Conservation (phyloP, 2,797 vertebrate species). For the Hypotaenidia philippensis region DNA sequence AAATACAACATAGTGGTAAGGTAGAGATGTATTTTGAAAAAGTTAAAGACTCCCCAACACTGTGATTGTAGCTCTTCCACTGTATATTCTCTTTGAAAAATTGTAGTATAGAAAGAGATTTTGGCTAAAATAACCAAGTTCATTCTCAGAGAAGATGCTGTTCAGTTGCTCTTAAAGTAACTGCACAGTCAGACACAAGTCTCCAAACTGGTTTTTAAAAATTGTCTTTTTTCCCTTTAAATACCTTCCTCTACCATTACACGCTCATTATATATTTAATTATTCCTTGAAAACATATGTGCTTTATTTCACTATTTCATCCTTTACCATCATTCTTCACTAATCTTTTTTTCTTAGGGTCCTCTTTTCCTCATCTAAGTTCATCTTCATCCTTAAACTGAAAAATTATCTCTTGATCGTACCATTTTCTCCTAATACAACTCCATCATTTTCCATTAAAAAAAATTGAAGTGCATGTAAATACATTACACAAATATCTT, state of each 20-base stretch:
- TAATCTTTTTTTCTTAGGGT: not conserved
- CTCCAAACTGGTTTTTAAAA: not conserved
- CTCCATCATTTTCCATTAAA: not conserved
- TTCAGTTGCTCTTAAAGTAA: not conserved
- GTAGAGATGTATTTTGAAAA: not conserved
- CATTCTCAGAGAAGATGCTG: not conserved
- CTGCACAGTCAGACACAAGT: not conserved
- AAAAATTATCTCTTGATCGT: not conserved
- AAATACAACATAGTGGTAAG: not conserved
- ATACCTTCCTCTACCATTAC: not conserved
- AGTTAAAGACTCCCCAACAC: not conserved
- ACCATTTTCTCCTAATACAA: not conserved
- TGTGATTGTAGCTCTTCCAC: not conserved
- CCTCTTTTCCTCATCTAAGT: not conserved
- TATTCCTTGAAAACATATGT: not conserved
- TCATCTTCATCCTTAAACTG: constrained; percentile 26
- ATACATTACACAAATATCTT: not conserved
- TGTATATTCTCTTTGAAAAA: not conserved
- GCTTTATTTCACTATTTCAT: constrained; percentile 1
- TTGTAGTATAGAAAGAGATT: not conserved
- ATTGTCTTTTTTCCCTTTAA: not conserved
- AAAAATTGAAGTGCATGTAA: not conserved
- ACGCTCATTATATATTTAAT: not conserved
- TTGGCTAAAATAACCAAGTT: not conserved
- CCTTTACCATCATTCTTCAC: not conserved